phyloP scores from a whole-genome alignment of 2,888 invertebrate genomes.

The Eucera pruinosa region DNA sequence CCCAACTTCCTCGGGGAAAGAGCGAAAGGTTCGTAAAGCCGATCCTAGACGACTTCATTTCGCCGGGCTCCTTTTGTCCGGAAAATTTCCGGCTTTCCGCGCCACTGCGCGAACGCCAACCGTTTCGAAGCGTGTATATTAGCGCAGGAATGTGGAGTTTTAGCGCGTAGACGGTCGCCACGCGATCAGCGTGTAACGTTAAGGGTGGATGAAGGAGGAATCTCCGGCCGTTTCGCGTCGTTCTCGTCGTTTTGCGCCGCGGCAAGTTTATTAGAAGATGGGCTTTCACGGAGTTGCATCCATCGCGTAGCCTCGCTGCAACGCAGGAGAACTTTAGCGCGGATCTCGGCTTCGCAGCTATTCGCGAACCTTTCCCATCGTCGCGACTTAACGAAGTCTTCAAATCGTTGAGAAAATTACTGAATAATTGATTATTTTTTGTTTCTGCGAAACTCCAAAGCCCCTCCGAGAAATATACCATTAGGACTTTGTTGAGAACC shows the following conservation, averaged over 20 bases:
- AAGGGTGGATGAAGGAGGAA: slow-evolving; percentile 13
- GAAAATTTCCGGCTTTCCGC: slow-evolving; percentile 53
- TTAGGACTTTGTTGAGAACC: no score
- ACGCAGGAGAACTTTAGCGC: slow-evolving; percentile 55
- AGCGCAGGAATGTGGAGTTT: slow-evolving; percentile 21
- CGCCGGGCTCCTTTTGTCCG: slow-evolving; percentile 45
- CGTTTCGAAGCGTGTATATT: not conserved
- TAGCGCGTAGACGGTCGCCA: no score
- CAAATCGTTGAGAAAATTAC: no score
- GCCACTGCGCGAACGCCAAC: slow-evolving; percentile 5
- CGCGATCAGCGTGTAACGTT: slow-evolving; percentile 26
- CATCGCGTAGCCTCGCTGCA: slow-evolving; percentile 48
- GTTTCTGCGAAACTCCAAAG: no score
- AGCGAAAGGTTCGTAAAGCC: slow-evolving; percentile 23
- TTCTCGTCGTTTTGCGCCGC: slow-evolving; percentile 53
- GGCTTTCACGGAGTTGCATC: slow-evolving; percentile 51
- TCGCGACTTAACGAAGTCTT: no score
- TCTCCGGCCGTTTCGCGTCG: slow-evolving; percentile 54
- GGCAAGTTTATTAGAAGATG: slow-evolving; percentile 70
- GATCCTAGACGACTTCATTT: slow-evolving; percentile 44
- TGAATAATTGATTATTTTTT: no score
- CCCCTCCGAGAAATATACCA: no score
- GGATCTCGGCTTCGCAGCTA: slow-evolving; percentile 18
- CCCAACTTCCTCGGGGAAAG: slow-evolving; percentile 37
- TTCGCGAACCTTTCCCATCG: slow-evolving; percentile 15